Evolutionary conservation across 2,797 vertebrate species (phyloP).

Genomic region (Melanotaenia boesemani): DNA sequence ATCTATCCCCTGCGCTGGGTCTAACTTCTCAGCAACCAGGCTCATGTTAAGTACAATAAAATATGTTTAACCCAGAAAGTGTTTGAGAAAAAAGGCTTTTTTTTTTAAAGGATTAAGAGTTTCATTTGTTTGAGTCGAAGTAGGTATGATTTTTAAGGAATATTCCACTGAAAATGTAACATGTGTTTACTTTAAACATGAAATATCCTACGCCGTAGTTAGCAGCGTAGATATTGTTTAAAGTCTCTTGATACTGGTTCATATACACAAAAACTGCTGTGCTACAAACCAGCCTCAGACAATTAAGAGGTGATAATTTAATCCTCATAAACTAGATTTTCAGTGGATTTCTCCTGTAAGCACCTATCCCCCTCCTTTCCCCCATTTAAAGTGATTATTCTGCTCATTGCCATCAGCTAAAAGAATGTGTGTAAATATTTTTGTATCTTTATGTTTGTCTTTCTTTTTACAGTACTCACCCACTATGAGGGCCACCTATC

Average conservation of each 20-base stretch:
- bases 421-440: conserved; percentile 15
- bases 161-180: conserved; percentile 31
- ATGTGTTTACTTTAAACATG: background rate
- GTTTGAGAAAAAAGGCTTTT: background rate
- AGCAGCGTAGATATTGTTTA: background rate
- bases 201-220: background rate
- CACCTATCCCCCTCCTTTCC: background rate
- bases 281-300: background rate
- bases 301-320: conserved; percentile 1
- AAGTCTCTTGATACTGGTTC: background rate
- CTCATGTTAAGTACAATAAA: conserved; percentile 2
- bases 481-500: conserved; percentile 96
- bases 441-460: conserved; percentile 48
- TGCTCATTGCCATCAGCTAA: background rate
- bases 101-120: background rate
- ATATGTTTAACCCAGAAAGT: background rate
- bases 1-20: conserved; percentile 8
- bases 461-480: conserved; percentile 90
- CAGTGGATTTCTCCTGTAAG: conserved; percentile 35
- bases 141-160: conserved; percentile 24
- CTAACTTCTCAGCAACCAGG: background rate
- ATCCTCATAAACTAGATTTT: conserved; percentile 27
- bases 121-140: background rate
- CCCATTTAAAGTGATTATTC: conserved; percentile 5
- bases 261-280: background rate